Base-by-base conservation (phyloP, 1,140 invertebrate genomes). In the Carposina sasakii region DNA sequence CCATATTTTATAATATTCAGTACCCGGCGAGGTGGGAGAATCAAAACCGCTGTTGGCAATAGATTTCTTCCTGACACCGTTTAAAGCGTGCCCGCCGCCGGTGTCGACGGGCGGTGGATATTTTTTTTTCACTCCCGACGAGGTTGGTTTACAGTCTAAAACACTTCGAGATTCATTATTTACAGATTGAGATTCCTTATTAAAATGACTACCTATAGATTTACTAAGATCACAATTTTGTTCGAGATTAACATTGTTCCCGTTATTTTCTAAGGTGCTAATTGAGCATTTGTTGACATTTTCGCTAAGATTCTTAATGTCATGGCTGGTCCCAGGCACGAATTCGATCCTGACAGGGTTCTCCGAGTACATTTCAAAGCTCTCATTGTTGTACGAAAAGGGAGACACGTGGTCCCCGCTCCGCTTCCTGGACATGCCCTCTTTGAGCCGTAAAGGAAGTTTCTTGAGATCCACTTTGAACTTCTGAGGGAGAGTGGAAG, bases 1-100 rank as follows among this genome's bases (percentile, higher is more conserved):
- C 88, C 87, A 89, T 60, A 89, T 87, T 67, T 89, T 88, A 66
- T 88, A 88, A 71, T 89, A 89, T 56, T 89, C 87, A 21, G 87
- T 88, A 47, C 81, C 86, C 6, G 81, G 81, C 10, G 84, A 87
- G 41, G 87, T 86, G 0, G 87, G 87, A 17, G 84, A 87, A 50
- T 87, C 86, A 16, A 81, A 63, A 8, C 77, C 82, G 24, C 70
- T 72, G 45, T 82, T 83, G 21, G 65, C 59, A 67, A 83, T 85
- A 15, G 72, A 67, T 72, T 86, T 86, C 57, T 85, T 86, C 52
- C 85, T 86, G 12, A 77, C 72, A 45, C 81, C 85, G 45, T 82
- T 83, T 13, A 76, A 54, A 20, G 67, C 46, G 47, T 73, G 66
- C 22, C 79, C 76, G 6, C 82, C 73, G 12, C 76, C 74, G 2